Base-by-base conservation (phyloP, 2,113 vertebrate species). In the Myrmophylax atrothorax region DNA sequence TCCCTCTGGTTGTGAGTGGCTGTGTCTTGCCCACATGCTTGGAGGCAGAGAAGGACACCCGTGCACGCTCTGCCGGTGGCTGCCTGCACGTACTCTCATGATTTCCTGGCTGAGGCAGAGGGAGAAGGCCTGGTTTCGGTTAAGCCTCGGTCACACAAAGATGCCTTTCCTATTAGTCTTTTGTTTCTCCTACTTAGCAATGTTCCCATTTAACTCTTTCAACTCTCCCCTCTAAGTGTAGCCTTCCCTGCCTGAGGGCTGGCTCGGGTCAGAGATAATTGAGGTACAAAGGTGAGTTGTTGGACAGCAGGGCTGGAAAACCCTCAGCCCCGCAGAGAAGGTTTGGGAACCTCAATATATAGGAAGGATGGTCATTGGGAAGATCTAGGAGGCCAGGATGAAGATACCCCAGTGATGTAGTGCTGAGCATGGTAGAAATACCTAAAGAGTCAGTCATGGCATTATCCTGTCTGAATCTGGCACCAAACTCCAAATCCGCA, bases 121-220 rank as follows among this genome's bases (percentile, higher is more conserved):
- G 74, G 81, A 94, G 80, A 94, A 96, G 86, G 93, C 97, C 97
- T 98, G 97, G 95, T 98, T 98, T 96, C 6, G 42, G 95, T 98
- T 98, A 98, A 97, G 91, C 63, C 90, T 94, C 17, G 35, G 96
- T 98, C 97, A 97, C 93, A 98, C 76, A 14, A 96, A 96, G 95
- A 98, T 98, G 97, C 97, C 97, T 97, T 98, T 98, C 97, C 95
- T 93, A 96, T 98, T 97, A 98, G 95, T 97, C 95, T 96, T 90
- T 88, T 97, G 97, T 97, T 98, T 98, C 98, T 88, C 73, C 90
- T 97, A 96, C 95, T 94, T 84, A 97, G 96, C 91, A 95, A 94
- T 14, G 18, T 94, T 97, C 94, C 89, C 49, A 85, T 96, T 98
- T 98, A 98, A 97, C 97, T 97, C 97, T 96, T 96, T 70, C 75